A percentile compares a stretch with the other conserved stretches of the same genome.
Conservation (phyloP, 2,797 vertebrate species). For the Telmatherina bonti region DNA sequence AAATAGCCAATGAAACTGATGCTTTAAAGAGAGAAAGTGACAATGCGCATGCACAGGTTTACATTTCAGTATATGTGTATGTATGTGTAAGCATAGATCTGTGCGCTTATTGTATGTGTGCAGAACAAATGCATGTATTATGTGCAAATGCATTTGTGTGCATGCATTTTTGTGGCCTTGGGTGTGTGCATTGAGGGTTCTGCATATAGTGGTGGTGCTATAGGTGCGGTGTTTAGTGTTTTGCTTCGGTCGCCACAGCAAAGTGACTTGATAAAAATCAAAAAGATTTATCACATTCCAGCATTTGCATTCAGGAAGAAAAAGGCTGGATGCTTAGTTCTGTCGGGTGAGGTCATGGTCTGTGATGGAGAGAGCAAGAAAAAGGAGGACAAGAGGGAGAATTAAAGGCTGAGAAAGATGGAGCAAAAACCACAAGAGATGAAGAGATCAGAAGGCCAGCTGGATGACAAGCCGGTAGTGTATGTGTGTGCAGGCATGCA, state of each 20-base stretch:
- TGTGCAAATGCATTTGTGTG: slow-evolving; percentile 54
- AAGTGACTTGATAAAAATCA: slow-evolving; percentile 86
- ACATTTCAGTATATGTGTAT: slow-evolving; percentile 46
- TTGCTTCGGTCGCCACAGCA: slow-evolving; percentile 85
- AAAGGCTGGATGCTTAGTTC: slow-evolving; percentile 69
- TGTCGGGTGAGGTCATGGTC: slow-evolving; percentile 82
- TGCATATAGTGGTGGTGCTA: slow-evolving; percentile 82
- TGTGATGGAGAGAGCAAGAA: slow-evolving; percentile 68
- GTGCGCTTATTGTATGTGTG: slow-evolving; percentile 30
- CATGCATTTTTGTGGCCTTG: slow-evolving; percentile 32
- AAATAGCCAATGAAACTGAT: slow-evolving; percentile 78
- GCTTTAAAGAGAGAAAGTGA: slow-evolving; percentile 61
- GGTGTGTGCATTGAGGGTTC: slow-evolving; percentile 55
- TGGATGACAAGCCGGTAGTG: slow-evolving; percentile 61
- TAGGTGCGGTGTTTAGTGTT: slow-evolving; percentile 84
- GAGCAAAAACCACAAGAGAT: slow-evolving; percentile 76
- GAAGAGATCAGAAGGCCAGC: slow-evolving; percentile 77
- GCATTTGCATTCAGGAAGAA: slow-evolving; percentile 87
- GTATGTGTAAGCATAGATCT: slow-evolving; percentile 39
- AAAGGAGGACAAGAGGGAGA: slow-evolving; percentile 72
- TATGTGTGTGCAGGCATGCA: slow-evolving; percentile 53
- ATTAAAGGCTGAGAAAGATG: slow-evolving; percentile 76
- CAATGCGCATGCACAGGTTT: slow-evolving; percentile 46
- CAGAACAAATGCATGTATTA: slow-evolving; percentile 14
- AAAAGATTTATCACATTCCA: slow-evolving; percentile 86